Evolutionary conservation across 2,888 invertebrate genomes (phyloP).

Genomic region (Drosophila nr. perissopoda): DNA sequence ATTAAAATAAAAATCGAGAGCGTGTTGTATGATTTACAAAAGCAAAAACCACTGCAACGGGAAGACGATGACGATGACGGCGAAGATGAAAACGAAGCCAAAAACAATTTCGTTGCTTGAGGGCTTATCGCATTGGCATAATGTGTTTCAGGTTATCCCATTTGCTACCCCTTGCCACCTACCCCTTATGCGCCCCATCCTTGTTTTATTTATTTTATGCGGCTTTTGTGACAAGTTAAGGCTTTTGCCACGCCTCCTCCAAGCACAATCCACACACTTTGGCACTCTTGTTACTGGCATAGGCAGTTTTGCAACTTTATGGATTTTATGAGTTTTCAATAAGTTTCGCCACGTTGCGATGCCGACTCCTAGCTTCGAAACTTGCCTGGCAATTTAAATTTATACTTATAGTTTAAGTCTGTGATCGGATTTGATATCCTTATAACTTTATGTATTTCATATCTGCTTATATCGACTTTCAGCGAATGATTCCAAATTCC

Average conservation of each 20-base stretch:
- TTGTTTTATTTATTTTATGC: conserved; percentile 56
- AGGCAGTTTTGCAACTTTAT: conserved; percentile 56
- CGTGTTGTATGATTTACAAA: conserved; percentile 76
- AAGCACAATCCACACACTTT: background rate
- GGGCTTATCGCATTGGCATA: conserved; percentile 61
- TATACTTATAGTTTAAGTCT: conserved; percentile 18
- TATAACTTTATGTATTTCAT: background rate
- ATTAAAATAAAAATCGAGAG: conserved; percentile 78
- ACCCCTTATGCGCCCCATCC: background rate
- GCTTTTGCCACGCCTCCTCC: conserved; percentile 38
- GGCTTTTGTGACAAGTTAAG: conserved; percentile 59
- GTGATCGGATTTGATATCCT: conserved; percentile 14
- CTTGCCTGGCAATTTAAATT: conserved; percentile 12
- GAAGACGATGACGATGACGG: background rate
- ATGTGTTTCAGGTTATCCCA: conserved; percentile 59
- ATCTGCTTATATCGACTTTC: background rate
- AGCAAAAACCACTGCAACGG: conserved; percentile 24
- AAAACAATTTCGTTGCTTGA: conserved; percentile 64
- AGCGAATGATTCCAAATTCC: background rate
- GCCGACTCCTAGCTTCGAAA: background rate
- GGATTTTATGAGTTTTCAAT: conserved; percentile 72
- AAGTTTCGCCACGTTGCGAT: conserved; percentile 51
- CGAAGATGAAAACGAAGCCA: conserved; percentile 7
- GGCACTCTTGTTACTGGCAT: conserved; percentile 1
- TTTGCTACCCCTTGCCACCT: conserved; percentile 10